Evolutionary conservation across 2,113 vertebrate species (phyloP).

Genomic region (Pipra filicauda): DNA sequence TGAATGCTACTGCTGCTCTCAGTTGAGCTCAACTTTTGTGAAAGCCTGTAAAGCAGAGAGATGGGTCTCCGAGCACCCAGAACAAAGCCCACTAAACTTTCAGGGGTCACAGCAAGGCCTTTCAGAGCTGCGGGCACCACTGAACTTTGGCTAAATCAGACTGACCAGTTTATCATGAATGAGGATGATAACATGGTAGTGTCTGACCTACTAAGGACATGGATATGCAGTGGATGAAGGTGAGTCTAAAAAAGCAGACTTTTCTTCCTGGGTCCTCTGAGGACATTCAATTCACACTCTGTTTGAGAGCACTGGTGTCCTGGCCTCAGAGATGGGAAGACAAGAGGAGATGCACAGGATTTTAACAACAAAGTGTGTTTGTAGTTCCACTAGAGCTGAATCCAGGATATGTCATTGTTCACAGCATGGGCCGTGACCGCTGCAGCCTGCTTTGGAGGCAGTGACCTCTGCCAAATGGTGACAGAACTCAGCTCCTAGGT

Average conservation of each 20-base stretch:
- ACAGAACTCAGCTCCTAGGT: constrained; percentile 39
- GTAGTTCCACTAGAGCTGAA: constrained; percentile 11
- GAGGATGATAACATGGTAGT: not conserved
- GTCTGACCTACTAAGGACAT: not conserved
- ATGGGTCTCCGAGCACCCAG: not conserved
- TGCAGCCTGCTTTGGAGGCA: not conserved
- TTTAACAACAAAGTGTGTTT: constrained; percentile 42
- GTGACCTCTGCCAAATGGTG: constrained; percentile 53
- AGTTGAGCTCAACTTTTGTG: constrained; percentile 16
- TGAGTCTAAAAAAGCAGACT: not conserved
- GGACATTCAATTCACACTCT: not conserved
- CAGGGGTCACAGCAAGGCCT: not conserved
- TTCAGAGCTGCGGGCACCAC: not conserved
- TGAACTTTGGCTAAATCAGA: not conserved
- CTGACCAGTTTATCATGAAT: not conserved
- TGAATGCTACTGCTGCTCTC: constrained; percentile 14
- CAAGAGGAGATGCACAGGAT: not conserved
- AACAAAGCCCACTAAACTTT: constrained; percentile 19
- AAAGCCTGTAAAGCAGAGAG: not conserved
- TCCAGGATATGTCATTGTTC: constrained; percentile 57
- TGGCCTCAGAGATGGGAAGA: not conserved
- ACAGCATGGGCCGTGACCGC: constrained; percentile 7
- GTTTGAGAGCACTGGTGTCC: not conserved
- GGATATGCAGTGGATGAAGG: not conserved
- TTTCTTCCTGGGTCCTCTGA: not conserved